Conservation (phyloP, 2,888 invertebrate species). For the Cylindroiulus punctatus region DNA sequence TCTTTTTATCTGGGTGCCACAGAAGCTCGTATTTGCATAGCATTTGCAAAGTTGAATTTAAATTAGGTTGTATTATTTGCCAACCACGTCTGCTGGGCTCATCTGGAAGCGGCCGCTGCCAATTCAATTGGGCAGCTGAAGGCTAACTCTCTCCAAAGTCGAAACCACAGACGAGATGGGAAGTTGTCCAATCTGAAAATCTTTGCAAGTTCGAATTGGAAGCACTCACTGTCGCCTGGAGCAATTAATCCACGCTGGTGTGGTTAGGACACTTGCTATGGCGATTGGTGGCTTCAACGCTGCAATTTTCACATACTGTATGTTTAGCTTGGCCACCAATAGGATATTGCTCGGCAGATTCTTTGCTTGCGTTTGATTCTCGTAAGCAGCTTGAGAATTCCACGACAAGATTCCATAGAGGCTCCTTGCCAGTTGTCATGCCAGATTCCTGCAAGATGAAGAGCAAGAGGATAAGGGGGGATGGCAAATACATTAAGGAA, state of each 20-base stretch:
- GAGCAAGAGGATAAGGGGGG: no score
- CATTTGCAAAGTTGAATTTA: slow-evolving; percentile 42
- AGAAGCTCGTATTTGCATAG: slow-evolving; percentile 28
- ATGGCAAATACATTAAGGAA: no score
- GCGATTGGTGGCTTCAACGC: background rate
- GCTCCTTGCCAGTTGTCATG: no score
- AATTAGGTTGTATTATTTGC: slow-evolving; percentile 42
- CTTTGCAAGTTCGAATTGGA: background rate
- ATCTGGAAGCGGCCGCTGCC: background rate
- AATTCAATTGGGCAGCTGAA: background rate
- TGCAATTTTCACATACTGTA: background rate
- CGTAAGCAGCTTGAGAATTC: no score
- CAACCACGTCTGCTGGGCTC: slow-evolving; percentile 13
- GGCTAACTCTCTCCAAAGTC: background rate
- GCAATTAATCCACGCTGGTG: background rate
- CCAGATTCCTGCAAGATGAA: no score
- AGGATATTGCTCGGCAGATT: no score
- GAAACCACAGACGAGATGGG: background rate
- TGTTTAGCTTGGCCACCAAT: no score
- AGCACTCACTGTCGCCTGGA: background rate
- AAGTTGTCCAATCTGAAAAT: background rate
- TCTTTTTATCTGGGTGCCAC: slow-evolving; percentile 4
- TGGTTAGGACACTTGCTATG: background rate
- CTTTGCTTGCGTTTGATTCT: no score
- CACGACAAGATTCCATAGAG: no score